A percentile compares a stretch with the other conserved stretches of the same genome.
Evolutionary conservation across 2,888 invertebrate genomes (phyloP).

Genomic region (Furcula furcula): DNA sequence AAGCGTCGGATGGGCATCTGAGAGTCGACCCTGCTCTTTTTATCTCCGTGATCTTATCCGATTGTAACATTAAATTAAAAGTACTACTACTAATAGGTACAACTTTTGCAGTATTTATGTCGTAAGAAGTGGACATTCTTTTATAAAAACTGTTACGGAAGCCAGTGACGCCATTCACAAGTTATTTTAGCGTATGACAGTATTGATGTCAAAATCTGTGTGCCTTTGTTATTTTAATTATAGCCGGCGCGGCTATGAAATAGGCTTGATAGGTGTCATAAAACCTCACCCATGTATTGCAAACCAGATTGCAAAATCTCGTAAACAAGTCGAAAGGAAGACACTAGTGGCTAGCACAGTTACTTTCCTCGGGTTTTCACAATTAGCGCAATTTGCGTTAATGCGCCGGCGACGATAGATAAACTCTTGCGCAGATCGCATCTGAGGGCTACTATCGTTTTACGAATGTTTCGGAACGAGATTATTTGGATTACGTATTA

Average conservation of each 20-base stretch:
- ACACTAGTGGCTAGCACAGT: slow-evolving; percentile 23
- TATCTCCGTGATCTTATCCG: too few relatives aligned
- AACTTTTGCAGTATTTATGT: too few relatives aligned
- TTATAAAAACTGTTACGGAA: slow-evolving; percentile 2
- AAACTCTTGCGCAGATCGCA: slow-evolving; percentile 24
- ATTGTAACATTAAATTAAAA: too few relatives aligned
- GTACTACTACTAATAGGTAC: too few relatives aligned
- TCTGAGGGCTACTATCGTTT: not conserved
- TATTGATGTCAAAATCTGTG: slow-evolving; percentile 21
- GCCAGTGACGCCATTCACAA: slow-evolving; percentile 9
- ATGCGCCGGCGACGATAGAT: slow-evolving; percentile 41
- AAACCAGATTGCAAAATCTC: slow-evolving; percentile 21
- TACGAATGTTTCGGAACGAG: too few relatives aligned
- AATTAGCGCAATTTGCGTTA: slow-evolving; percentile 62
- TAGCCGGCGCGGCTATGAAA: slow-evolving; percentile 22
- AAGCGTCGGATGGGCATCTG: too few relatives aligned
- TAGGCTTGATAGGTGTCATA: slow-evolving; percentile 15
- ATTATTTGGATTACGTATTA: too few relatives aligned
- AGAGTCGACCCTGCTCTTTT: too few relatives aligned
- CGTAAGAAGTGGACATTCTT: slow-evolving; percentile 1
- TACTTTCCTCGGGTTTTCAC: slow-evolving; percentile 57
- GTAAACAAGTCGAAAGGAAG: slow-evolving; percentile 21
- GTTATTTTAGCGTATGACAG: slow-evolving; percentile 15
- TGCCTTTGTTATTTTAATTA: slow-evolving; percentile 32
- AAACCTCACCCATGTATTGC: slow-evolving; percentile 15